These are phyloP conservation scores for Aporophyla lueneburgensis DNA, from an alignment of 2,888 invertebrate species.

Conservation along the genomic window DNA sequence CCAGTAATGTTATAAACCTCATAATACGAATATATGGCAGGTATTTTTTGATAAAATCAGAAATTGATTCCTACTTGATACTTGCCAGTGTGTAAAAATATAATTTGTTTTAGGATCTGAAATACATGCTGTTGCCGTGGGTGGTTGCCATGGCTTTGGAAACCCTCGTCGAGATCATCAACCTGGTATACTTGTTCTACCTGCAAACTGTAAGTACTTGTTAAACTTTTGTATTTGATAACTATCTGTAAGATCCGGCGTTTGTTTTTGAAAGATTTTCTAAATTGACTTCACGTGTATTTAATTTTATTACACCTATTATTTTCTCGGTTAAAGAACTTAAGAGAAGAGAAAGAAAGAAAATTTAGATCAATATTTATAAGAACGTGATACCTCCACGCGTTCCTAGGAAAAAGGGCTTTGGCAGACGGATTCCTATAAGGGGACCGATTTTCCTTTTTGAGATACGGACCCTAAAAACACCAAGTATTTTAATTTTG, in stretches of 20 bases:
- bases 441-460: neutral
- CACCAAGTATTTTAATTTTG: neutral
- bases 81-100: neutral
- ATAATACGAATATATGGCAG: no score
- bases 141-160: slow-evolving; percentile 92
- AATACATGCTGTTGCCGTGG: slow-evolving; percentile 94
- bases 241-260: neutral
- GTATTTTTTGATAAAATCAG: neutral
- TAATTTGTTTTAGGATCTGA: slow-evolving; percentile 92
- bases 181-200: slow-evolving; percentile 92
- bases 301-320: neutral
- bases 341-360: no score
- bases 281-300: neutral
- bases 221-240: neutral
- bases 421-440: neutral
- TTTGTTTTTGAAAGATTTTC: neutral
- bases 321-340: neutral
- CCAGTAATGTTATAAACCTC: neutral
- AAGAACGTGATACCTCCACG: neutral
- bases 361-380: neutral
- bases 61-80: neutral
- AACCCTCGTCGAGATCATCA: slow-evolving; percentile 92
- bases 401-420: neutral
- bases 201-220: slow-evolving; percentile 91
- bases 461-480: neutral